phyloP scores from a whole-genome alignment of 2,888 invertebrate genomes.

The Cheilosia vernalis region DNA sequence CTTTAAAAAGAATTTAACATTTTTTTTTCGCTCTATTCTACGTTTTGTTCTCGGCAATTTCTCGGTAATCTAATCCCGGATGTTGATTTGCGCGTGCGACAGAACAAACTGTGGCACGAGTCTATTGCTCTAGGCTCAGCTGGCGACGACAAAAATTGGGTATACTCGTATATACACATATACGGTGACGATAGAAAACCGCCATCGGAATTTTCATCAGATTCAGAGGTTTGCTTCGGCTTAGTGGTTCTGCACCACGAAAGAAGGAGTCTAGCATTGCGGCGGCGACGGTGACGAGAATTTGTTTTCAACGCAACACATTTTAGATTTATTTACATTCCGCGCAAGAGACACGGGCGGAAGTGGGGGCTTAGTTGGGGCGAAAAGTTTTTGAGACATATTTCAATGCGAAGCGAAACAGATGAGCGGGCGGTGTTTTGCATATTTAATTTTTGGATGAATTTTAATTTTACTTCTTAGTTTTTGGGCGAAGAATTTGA shows the following conservation, averaged over 20 bases:
- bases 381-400: slow-evolving; percentile 11
- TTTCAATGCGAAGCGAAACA: slow-evolving; percentile 7
- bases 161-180: neutral
- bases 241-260: slow-evolving; percentile 22
- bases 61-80: slow-evolving; percentile 69
- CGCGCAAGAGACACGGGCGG: slow-evolving; percentile 14
- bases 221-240: slow-evolving; percentile 49
- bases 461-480: slow-evolving; percentile 60
- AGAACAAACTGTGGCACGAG: neutral
- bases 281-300: slow-evolving; percentile 18
- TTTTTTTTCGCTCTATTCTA: slow-evolving; percentile 59
- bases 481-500: slow-evolving; percentile 40
- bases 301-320: slow-evolving; percentile 66
- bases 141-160: slow-evolving; percentile 52
- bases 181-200: slow-evolving; percentile 36
- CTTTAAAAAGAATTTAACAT: slow-evolving; percentile 49
- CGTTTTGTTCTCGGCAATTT: slow-evolving; percentile 66
- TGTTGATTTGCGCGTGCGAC: slow-evolving; percentile 48
- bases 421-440: slow-evolving; percentile 58
- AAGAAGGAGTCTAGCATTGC: neutral
- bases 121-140: slow-evolving; percentile 49
- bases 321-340: slow-evolving; percentile 68
- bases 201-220: slow-evolving; percentile 48
- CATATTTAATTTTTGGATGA: slow-evolving; percentile 63
- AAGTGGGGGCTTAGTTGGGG: slow-evolving; percentile 17